Base-by-base conservation (phyloP, 2,888 invertebrate genomes). In the Stratiomys singularior region DNA sequence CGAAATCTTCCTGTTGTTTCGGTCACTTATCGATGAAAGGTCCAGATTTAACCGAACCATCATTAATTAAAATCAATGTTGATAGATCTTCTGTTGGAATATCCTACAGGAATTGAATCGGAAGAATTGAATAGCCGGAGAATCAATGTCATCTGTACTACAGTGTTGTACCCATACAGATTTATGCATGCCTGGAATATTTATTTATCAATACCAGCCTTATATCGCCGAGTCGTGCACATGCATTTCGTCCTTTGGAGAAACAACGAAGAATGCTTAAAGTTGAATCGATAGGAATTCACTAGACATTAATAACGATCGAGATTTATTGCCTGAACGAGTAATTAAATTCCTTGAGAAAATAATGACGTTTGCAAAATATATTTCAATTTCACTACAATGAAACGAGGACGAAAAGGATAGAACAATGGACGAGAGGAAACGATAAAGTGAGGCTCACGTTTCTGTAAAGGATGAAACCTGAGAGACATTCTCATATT, bases 291-390 rank as follows among this genome's bases (percentile, higher is more conserved):
- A 74, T 60, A 60, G 58, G n/a, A 74, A 74, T 74, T 74, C 60
- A 60, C 28, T 44, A 37, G 74, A 74, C 74, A 74, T 74, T 60
- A 74, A 74, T 60, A 74, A 15, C 74, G 37, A 18, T 21, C 23
- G 74, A 58, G 74, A 74, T 74, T 74, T 60, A 74, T 74, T 15
- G 60, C 37, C 28, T 60, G 60, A 60, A 58, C 21, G 60, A 44
- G 60, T 74, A 74, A 74, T 74, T 74, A 74, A 74, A 74, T 74
- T 74, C 74, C 74, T 74, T 47, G 58, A 74, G 74, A 74, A 74
- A 74, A 74, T 74, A 74, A 74, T 37, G 52, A 74, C 58, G 18
- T 60, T 74, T 74, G 25, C 74, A 37, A 58, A 74, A 74, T 74
- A 44, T 58, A 74, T 37, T 60, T 74, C 30, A 21, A 30, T 58